These are phyloP conservation scores for Sesamia inferens DNA, from an alignment of 2,888 invertebrate species.

Conservation along the genomic window DNA sequence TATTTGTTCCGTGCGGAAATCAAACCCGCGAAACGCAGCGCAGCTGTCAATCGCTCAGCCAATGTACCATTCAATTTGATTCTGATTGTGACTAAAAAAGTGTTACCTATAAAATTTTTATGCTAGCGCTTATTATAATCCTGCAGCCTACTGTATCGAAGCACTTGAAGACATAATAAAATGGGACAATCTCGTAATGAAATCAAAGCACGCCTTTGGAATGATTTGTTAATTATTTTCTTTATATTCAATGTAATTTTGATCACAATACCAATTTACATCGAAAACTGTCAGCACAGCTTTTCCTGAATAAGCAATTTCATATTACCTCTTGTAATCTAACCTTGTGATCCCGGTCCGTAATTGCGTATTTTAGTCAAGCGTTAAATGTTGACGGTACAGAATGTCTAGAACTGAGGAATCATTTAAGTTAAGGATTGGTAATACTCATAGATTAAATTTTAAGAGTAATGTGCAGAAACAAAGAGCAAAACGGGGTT, in stretches of 20 bases:
- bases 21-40: no score
- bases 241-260: conserved; percentile 4
- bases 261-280: conserved; percentile 6
- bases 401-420: conserved; percentile 37
- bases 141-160: background rate
- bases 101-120: background rate
- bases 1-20: no score
- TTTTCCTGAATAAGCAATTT: conserved; percentile 51
- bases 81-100: background rate
- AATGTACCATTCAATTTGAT: background rate
- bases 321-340: conserved; percentile 52
- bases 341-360: conserved; percentile 47
- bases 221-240: background rate
- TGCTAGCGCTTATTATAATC: background rate
- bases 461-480: conserved; percentile 22
- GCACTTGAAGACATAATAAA: background rate
- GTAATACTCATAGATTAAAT: conserved; percentile 15
- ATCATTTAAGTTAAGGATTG: conserved; percentile 33
- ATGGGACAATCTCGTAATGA: background rate
- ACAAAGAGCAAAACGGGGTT: conserved; percentile 54
- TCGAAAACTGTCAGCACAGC: conserved; percentile 45
- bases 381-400: conserved; percentile 51
- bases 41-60: background rate
- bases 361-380: conserved; percentile 58
- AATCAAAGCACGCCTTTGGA: background rate